phyloP scores from a whole-genome alignment of 2,113 vertebrate species.

The Anoura caudifer region DNA sequence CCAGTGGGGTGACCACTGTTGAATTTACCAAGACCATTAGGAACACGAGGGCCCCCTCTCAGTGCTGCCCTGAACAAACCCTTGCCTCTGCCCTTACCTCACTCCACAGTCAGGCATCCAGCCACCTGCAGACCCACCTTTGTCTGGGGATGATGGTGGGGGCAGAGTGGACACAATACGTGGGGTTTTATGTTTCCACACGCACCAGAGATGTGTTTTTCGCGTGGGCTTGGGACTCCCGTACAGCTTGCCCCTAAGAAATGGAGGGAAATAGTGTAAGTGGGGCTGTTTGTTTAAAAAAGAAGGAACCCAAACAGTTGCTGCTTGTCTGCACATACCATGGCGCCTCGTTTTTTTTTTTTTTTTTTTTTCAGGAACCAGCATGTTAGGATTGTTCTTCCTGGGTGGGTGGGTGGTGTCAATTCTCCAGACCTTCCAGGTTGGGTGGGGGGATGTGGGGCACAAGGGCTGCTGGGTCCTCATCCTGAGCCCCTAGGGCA shows the following conservation, averaged over 20 bases:
- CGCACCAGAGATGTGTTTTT: neutral
- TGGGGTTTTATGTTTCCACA: neutral
- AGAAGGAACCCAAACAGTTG: neutral
- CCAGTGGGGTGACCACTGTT: neutral
- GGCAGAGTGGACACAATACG: neutral
- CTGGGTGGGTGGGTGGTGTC: neutral
- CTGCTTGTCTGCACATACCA: neutral
- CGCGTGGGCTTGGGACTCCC: neutral
- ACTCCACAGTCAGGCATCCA: neutral
- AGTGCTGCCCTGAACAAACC: accelerated
- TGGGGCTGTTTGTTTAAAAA: neutral
- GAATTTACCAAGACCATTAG: neutral
- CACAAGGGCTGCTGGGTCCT: neutral
- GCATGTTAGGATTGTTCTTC: neutral
- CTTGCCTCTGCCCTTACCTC: neutral
- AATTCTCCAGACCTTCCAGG: neutral
- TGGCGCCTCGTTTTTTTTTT: neutral
- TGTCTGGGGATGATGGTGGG: neutral
- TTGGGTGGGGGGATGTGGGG: neutral
- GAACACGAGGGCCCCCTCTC: neutral
- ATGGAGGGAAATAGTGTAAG: neutral
- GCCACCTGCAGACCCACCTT: neutral
- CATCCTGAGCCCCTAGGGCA: neutral
- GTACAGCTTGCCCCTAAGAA: neutral
- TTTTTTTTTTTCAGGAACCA: neutral